Conservation (phyloP, 2,888 invertebrate species). For the Megaustenia siamemsis region DNA sequence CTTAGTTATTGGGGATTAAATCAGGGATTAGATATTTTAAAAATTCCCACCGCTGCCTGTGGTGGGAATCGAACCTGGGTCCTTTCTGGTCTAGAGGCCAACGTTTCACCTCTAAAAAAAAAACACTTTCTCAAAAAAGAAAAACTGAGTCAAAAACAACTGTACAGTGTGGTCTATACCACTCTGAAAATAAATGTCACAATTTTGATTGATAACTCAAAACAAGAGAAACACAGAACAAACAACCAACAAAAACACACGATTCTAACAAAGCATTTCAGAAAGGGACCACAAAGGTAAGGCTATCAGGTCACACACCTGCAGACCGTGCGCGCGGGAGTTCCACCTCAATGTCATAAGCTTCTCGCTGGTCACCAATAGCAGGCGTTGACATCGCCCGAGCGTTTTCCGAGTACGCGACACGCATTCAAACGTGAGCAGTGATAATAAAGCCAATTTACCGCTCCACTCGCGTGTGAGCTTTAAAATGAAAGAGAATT, state of each 20-base stretch:
- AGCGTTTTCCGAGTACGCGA: constrained; percentile 10
- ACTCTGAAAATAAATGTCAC: background rate
- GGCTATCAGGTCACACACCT: constrained; percentile 9
- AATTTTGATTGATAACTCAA: background rate
- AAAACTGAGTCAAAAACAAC: no score
- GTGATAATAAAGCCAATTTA: constrained; percentile 18
- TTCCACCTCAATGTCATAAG: background rate
- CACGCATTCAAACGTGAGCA: constrained; percentile 25
- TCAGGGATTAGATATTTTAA: no score
- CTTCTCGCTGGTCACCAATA: background rate
- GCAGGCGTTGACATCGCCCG: background rate
- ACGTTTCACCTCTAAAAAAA: no score
- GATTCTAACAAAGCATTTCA: background rate
- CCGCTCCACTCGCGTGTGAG: background rate
- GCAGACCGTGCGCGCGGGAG: background rate
- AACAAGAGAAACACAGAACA: background rate
- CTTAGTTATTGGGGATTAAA: no score
- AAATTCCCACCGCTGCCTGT: no score
- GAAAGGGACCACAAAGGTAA: background rate
- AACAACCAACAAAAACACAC: background rate
- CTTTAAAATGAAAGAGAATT: constrained; percentile 1
- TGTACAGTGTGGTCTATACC: background rate
- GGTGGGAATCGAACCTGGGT: no score
- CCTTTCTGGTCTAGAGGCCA: no score
- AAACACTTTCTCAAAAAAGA: no score